phyloP scores from a whole-genome alignment of 2,888 invertebrate genomes.

The Seira ritae region DNA sequence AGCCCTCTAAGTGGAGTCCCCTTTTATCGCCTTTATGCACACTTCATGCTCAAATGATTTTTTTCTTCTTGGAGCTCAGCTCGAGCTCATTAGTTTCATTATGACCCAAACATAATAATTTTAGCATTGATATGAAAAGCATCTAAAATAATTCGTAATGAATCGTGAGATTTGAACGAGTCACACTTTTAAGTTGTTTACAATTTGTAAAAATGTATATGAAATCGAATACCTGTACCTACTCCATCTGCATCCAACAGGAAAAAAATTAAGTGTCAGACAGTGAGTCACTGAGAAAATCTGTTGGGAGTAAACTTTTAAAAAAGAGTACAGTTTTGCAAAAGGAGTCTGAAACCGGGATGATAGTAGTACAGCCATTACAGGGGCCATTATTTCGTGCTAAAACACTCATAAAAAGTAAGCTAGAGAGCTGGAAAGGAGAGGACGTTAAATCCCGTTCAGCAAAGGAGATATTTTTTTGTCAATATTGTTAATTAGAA shows the following conservation, averaged over 20 bases:
- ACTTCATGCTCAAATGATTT: conserved; percentile 24
- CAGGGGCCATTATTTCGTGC: conserved; percentile 21
- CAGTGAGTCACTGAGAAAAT: neutral
- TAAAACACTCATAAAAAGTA: conserved; percentile 28
- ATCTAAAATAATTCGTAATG: conserved; percentile 7
- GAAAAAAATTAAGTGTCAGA: conserved; percentile 2
- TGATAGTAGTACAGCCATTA: no score
- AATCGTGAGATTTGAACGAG: neutral
- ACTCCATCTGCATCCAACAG: no score
- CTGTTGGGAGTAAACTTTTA: neutral
- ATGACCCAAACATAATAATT: neutral
- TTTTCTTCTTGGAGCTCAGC: neutral
- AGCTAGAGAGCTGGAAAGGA: no score
- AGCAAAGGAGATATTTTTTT: no score
- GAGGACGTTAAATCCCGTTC: no score
- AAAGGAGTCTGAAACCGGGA: no score
- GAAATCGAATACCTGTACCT: no score
- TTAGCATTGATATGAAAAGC: neutral
- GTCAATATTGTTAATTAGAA: no score
- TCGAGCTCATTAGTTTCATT: neutral
- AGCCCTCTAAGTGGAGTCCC: conserved; percentile 17
- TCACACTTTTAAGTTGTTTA: conserved; percentile 21
- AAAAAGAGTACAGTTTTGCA: no score
- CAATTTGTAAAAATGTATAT: conserved; percentile 44
- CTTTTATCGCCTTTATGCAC: conserved; percentile 4